Conservation (phyloP, 2,113 vertebrate genomes). For the Hemibagrus wyckioides region DNA sequence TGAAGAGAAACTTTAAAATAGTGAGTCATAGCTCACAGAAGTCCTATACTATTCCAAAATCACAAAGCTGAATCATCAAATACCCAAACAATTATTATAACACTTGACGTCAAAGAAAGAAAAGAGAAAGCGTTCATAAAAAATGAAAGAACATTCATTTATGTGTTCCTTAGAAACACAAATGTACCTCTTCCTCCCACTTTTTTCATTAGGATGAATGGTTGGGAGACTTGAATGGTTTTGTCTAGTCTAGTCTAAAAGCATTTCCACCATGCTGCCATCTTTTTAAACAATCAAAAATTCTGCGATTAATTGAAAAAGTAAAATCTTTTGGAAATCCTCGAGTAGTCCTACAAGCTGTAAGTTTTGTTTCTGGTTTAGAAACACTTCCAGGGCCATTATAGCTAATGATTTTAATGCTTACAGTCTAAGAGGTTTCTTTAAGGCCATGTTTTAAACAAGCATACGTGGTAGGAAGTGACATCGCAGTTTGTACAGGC, state of each 20-base stretch:
- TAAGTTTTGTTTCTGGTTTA: background rate
- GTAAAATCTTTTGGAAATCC: background rate
- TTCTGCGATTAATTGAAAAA: background rate
- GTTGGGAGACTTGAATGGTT: background rate
- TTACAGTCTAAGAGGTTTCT: background rate
- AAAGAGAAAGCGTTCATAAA: background rate
- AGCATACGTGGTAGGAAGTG: slow-evolving; percentile 19
- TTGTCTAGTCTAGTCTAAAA: background rate
- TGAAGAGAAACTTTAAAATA: slow-evolving; percentile 25
- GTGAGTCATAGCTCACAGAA: slow-evolving; percentile 28
- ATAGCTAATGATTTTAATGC: slow-evolving; percentile 1
- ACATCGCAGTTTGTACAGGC: slow-evolving; percentile 10
- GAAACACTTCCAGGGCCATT: background rate
- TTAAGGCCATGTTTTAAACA: slow-evolving; percentile 12
- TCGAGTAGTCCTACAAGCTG: background rate
- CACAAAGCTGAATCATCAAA: slow-evolving; percentile 21
- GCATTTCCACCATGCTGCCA: background rate
- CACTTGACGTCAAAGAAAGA: background rate
- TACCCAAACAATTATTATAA: background rate
- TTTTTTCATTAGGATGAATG: background rate
- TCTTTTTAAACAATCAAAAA: slow-evolving; percentile 3
- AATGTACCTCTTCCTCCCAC: background rate
- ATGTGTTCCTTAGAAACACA: background rate
- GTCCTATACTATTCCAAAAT: slow-evolving; percentile 1
- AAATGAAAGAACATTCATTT: slow-evolving; percentile 12